Evolutionary conservation across 1,140 invertebrate species (phyloP).

Genomic region (Diabrotica undecimpunctata): DNA sequence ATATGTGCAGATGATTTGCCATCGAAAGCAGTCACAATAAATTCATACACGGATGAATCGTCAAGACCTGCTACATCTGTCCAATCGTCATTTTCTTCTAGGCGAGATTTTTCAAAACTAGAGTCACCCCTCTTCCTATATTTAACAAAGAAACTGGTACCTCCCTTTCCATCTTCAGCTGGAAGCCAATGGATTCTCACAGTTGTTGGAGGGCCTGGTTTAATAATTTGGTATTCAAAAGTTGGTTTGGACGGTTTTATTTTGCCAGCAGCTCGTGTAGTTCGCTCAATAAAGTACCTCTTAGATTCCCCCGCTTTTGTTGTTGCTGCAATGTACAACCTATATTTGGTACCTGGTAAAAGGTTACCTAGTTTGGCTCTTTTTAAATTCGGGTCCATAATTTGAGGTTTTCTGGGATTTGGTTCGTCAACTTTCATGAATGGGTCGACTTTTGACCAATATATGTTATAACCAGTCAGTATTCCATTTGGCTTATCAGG

Average conservation of each 20-base stretch:
- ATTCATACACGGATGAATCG: conserved; percentile 82
- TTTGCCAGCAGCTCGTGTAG: conserved; percentile 59
- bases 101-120: conserved; percentile 56
- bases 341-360: conserved; percentile 81
- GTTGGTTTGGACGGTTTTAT: conserved; percentile 70
- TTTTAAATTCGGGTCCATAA: conserved; percentile 71
- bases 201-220: conserved; percentile 69
- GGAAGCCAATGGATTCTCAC: conserved; percentile 81
- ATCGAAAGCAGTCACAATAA: conserved; percentile 89
- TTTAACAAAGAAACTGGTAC: conserved; percentile 85
- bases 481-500: conserved; percentile 91
- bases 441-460: conserved; percentile 77
- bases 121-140: conserved; percentile 72
- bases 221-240: conserved; percentile 67
- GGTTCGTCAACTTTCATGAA: conserved; percentile 49
- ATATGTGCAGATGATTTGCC: conserved; percentile 59
- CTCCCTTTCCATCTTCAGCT: conserved; percentile 67
- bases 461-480: conserved; percentile 89
- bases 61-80: conserved; percentile 67
- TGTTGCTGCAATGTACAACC: conserved; percentile 77
- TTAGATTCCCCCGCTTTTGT: conserved; percentile 82
- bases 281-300: conserved; percentile 76
- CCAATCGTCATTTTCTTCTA: conserved; percentile 67
- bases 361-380: conserved; percentile 81
- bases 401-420: conserved; percentile 67